Percentiles rank a stretch among this genome's conserved stretches.
phyloP scores from a whole-genome alignment of 2,888 invertebrate genomes.

The Eristalis intricaria region DNA sequence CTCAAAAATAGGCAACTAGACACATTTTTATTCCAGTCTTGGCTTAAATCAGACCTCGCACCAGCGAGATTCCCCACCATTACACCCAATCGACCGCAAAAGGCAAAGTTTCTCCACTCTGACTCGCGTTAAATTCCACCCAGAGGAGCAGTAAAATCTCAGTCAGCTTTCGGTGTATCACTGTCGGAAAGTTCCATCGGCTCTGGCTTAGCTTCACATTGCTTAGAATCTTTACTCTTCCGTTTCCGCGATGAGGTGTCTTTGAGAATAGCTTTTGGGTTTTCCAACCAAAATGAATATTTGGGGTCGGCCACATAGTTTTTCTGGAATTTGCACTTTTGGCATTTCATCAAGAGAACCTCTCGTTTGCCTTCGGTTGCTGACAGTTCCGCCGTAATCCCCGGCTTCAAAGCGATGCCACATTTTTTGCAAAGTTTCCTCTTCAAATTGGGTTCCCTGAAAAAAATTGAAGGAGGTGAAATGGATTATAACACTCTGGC shows the following conservation, averaged over 20 bases:
- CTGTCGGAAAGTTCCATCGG: background rate
- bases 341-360: constrained; percentile 75
- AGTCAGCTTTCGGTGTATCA: background rate
- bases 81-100: background rate
- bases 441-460: constrained; percentile 79
- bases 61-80: background rate
- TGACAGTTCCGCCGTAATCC: constrained; percentile 76
- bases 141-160: background rate
- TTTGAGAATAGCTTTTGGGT: constrained; percentile 76
- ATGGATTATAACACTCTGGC: background rate
- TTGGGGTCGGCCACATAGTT: constrained; percentile 75
- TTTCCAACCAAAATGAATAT: constrained; percentile 79
- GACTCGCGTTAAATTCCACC: background rate
- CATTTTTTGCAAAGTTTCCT: constrained; percentile 80
- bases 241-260: constrained; percentile 6
- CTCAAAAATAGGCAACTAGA: background rate
- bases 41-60: background rate
- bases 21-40: background rate
- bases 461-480: constrained; percentile 12
- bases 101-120: background rate
- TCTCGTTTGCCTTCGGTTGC: constrained; percentile 46
- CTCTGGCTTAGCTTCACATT: background rate
- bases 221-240: background rate
- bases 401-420: constrained; percentile 76
- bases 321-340: constrained; percentile 75